Base-by-base conservation (phyloP, 2,113 vertebrate species). In the Falcunculus frontatus region DNA sequence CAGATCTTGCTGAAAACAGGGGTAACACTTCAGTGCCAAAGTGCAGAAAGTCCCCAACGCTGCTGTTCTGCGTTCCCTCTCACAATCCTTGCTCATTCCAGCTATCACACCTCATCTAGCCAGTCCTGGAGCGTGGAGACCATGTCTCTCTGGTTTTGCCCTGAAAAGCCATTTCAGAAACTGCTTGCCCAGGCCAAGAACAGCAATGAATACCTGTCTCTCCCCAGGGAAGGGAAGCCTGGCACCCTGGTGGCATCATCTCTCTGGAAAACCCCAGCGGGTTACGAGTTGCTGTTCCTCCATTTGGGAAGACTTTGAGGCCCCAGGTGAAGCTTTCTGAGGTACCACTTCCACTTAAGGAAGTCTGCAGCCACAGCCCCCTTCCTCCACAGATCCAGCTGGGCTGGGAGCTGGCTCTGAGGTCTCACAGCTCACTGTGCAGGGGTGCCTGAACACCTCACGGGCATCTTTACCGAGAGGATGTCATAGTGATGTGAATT, bases 381-480 rank as follows among this genome's bases (percentile, higher is more conserved):
- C 11, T 70, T 65, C n/a, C 21, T 83, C 16, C 1, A 1, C 18
- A 53, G 9, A 5, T 29, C 56, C 73, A 65, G 7, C 39, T 49
- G 42, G 13, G 19, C 8, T 60, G 41, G 37, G 50, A 76, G 5
- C 39, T 78, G 52, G 7, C 19, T 16, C 17, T 84, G 11, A 12
- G n/a, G 10, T 46, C n/a, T 67, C 42, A 27, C 7, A 35, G 19
- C 26, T 69, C 1, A 0, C 9, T 1, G 1, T 42, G 9, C 12
- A 3, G 18, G 7, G 2, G 3, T 37, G 10, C 12, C 73, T 74
- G 33, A 78, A 35, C 29, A 60, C 8, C 29, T 52, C 7, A 2
- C 16, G 59, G 22, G 3, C 13, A 20, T 13, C 14, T 49, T 77
- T 65, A n/a, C 29, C 21, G 1, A 62, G 27, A 84, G 26, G 32